phyloP scores from a whole-genome alignment of 2,797 vertebrate species.

The Erethizon dorsatum region DNA sequence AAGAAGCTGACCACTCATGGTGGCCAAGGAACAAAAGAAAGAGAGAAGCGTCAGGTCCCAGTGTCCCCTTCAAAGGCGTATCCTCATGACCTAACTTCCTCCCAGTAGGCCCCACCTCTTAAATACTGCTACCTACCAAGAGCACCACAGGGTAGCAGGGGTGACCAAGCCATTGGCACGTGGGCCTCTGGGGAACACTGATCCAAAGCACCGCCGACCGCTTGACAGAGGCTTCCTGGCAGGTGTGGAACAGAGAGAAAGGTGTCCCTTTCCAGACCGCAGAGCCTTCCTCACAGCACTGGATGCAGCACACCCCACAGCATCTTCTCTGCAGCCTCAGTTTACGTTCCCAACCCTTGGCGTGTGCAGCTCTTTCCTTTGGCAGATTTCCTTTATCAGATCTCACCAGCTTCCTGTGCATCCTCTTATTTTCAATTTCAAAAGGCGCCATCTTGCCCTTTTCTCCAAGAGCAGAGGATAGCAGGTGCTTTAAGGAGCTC shows the following conservation, averaged over 20 bases:
- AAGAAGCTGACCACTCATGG: background rate
- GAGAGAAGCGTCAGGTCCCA: background rate
- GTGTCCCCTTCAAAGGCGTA: background rate
- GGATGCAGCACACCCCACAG: too few relatives aligned
- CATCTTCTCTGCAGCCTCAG: background rate
- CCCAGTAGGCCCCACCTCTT: background rate
- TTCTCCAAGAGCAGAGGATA: background rate
- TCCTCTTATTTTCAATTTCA: background rate
- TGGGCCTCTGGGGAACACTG: background rate
- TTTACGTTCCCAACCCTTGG: background rate
- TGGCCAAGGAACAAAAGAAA: background rate
- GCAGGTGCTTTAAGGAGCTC: background rate
- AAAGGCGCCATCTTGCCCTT: background rate
- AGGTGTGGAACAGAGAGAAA: background rate
- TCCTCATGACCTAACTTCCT: background rate
- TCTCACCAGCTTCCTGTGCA: background rate
- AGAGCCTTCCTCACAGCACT: background rate
- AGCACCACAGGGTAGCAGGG: background rate
- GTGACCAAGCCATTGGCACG: background rate
- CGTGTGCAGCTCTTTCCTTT: background rate
- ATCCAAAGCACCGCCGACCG: background rate
- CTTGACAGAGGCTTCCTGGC: background rate
- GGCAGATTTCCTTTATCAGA: background rate
- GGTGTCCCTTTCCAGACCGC: background rate
- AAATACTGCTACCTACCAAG: background rate